phyloP scores from a whole-genome alignment of 2,113 vertebrate species.

The Gallinago media region DNA sequence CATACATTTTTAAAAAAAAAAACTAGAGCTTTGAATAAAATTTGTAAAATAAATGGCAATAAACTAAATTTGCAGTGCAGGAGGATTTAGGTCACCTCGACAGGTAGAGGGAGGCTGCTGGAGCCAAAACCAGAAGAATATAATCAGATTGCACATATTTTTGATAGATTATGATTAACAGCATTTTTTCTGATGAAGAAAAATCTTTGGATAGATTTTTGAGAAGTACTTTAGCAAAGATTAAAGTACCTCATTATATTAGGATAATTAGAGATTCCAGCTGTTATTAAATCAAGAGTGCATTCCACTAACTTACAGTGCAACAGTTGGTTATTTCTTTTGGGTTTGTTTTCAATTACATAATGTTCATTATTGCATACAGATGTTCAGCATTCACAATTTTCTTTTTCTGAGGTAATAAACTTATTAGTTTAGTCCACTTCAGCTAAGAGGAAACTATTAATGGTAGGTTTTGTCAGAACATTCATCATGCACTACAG shows the following conservation, averaged over 20 bases:
- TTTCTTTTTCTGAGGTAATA: not conserved
- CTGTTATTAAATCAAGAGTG: constrained; percentile 8
- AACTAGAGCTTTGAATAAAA: not conserved
- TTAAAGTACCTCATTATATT: constrained; percentile 19
- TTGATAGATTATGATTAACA: not conserved
- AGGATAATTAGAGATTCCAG: constrained; percentile 14
- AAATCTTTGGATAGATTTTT: not conserved
- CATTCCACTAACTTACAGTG: not conserved
- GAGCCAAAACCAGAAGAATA: not conserved
- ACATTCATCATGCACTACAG: accelerated
- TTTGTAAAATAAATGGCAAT: not conserved
- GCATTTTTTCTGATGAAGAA: not conserved
- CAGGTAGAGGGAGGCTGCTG: not conserved
- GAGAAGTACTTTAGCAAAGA: not conserved
- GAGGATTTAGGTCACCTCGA: not conserved
- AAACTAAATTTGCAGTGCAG: not conserved
- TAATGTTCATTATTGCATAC: not conserved
- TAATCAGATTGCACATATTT: not conserved
- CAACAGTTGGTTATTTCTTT: not conserved
- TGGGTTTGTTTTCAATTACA: not conserved
- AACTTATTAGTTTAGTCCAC: not conserved
- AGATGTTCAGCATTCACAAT: not conserved
- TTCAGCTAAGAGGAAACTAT: not conserved
- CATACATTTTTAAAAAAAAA: accelerated
- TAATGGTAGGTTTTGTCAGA: not conserved